Percentiles rank a stretch among this genome's conserved stretches.
Conservation (phyloP, 92 coral and sea anemone genomes). For the Siderastrea siderea region DNA sequence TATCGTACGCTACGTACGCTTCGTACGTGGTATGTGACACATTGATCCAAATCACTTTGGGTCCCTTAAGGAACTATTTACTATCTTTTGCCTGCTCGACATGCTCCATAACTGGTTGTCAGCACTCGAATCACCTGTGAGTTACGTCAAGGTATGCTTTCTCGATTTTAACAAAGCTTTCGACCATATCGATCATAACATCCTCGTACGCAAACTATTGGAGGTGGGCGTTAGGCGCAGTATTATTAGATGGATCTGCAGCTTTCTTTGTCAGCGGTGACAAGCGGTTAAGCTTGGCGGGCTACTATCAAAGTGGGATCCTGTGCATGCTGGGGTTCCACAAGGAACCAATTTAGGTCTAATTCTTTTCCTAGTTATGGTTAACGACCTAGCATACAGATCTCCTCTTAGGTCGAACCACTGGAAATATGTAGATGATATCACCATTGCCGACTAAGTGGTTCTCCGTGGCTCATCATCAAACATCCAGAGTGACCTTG, state of each 20-base stretch:
- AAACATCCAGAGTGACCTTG: too few relatives aligned
- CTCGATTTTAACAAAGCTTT: slow-evolving; percentile 66
- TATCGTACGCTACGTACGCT: too few relatives aligned
- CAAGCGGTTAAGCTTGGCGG: slow-evolving; percentile 42
- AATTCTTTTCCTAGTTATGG: too few relatives aligned
- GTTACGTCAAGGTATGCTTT: slow-evolving; percentile 54
- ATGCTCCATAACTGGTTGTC: slow-evolving; percentile 64
- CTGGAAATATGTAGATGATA: too few relatives aligned
- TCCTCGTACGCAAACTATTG: slow-evolving; percentile 47
- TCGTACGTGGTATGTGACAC: not conserved
- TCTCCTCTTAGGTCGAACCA: too few relatives aligned
- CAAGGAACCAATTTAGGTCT: not conserved
- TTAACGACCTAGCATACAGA: too few relatives aligned
- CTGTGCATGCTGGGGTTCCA: slow-evolving; percentile 23
- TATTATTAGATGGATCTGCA: slow-evolving; percentile 59
- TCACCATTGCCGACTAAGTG: too few relatives aligned
- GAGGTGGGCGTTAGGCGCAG: slow-evolving; percentile 55
- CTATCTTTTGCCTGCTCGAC: slow-evolving; percentile 66
- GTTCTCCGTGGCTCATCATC: too few relatives aligned
- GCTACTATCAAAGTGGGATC: slow-evolving; percentile 21
- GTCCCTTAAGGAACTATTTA: slow-evolving; percentile 57
- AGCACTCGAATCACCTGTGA: slow-evolving; percentile 53
- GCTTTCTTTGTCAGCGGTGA: slow-evolving; percentile 47
- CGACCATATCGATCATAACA: slow-evolving; percentile 47
- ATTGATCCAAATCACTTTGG: slow-evolving; percentile 67